Evolutionary conservation across 1,140 invertebrate genomes (phyloP).

Genomic region (Aphidius ervi): DNA sequence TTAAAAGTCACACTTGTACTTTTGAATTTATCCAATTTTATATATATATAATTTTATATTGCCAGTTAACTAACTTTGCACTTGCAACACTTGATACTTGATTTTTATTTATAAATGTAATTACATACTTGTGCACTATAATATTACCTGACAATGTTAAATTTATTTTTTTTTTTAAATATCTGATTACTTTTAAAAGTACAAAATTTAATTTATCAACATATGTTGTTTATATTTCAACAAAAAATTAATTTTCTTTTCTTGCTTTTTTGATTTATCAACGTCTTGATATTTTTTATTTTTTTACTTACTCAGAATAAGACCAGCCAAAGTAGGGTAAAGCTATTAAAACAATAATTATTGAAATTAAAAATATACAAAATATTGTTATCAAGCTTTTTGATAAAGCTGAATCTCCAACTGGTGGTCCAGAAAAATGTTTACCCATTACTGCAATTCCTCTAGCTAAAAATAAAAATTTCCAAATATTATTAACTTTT

Average conservation of each 20-base stretch:
- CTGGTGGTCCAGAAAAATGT: constrained; percentile 26
- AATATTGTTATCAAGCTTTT: constrained; percentile 32
- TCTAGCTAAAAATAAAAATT: background rate
- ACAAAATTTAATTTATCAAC: no score
- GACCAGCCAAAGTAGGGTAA: constrained; percentile 39
- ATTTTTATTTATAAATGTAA: no score
- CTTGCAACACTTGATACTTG: no score
- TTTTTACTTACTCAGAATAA: constrained; percentile 38
- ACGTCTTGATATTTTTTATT: background rate
- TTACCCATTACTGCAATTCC: background rate
- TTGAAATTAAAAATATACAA: constrained; percentile 9
- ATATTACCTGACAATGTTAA: no score
- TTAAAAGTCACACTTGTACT: no score
- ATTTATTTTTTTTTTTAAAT: no score
- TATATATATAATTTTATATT: no score
- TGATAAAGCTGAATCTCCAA: constrained; percentile 25
- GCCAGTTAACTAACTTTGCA: no score
- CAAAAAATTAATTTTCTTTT: no score
- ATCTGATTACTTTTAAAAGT: no score
- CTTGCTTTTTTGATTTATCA: background rate
- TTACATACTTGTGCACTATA: no score
- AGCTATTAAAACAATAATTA: constrained; percentile 20
- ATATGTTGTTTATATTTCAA: background rate
- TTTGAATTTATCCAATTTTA: no score
- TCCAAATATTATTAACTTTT: background rate